phyloP scores from a whole-genome alignment of 2,113 vertebrate genomes.

The Lutjanus erythropterus region DNA sequence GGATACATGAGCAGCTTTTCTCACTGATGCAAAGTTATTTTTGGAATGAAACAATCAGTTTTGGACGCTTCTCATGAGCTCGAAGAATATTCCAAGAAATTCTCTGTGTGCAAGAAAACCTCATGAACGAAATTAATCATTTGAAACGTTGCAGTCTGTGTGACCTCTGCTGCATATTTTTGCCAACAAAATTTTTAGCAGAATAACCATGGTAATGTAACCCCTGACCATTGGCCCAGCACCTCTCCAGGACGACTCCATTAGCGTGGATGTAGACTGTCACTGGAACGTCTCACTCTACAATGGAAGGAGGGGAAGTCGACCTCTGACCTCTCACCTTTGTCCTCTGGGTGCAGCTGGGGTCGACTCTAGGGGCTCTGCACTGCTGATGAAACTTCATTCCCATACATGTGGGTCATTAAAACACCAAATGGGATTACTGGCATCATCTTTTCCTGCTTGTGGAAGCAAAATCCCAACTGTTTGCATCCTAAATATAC shows the following conservation, averaged over 20 bases:
- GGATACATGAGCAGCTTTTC: slow-evolving; percentile 18
- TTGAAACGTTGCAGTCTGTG: slow-evolving; percentile 14
- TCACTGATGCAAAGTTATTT: slow-evolving; percentile 33
- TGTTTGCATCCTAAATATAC: neutral
- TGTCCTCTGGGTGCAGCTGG: slow-evolving; percentile 16
- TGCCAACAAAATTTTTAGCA: neutral
- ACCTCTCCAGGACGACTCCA: slow-evolving; percentile 15
- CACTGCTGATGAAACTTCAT: slow-evolving; percentile 20
- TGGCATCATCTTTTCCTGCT: neutral
- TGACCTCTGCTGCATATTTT: neutral
- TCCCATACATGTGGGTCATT: neutral
- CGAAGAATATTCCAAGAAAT: slow-evolving; percentile 8
- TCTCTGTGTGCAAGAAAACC: slow-evolving; percentile 14
- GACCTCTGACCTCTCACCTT: slow-evolving; percentile 55
- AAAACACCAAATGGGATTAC: slow-evolving; percentile 12
- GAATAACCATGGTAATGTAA: neutral
- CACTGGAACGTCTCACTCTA: slow-evolving; percentile 59
- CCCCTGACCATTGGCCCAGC: neutral
- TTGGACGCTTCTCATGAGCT: slow-evolving; percentile 25
- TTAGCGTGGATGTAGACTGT: slow-evolving; percentile 22
- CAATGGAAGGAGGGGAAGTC: slow-evolving; percentile 34
- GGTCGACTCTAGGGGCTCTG: slow-evolving; percentile 22
- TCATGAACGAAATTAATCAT: slow-evolving; percentile 15
- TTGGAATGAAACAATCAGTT: slow-evolving; percentile 24
- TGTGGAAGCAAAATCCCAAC: neutral